These are phyloP conservation scores for Gisinianus flammeolus DNA, from an alignment of 2,888 invertebrate genomes.

Conservation along the genomic window DNA sequence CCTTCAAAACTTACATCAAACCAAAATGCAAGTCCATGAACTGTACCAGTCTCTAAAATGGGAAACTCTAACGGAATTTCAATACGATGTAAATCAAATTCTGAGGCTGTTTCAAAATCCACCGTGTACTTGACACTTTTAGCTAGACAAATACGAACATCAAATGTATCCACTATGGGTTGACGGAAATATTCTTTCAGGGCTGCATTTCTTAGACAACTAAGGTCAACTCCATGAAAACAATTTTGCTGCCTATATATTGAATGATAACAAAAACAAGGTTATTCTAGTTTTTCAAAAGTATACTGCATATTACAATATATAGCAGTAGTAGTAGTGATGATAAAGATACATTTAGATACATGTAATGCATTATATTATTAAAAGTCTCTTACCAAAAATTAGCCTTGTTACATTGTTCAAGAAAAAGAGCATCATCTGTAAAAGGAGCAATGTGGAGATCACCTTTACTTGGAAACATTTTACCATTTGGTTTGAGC, in stretches of 20 bases:
- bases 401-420: conserved; percentile 97
- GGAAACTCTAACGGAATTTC: conserved; percentile 94
- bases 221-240: conserved; percentile 96
- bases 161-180: conserved; percentile 98
- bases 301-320: too few species aligned
- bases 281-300: too few species aligned
- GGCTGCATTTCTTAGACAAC: conserved; percentile 87
- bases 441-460: conserved; percentile 97
- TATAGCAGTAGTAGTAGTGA: too few species aligned
- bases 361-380: not conserved
- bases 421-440: conserved; percentile 96
- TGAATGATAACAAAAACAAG: conserved; percentile 16
- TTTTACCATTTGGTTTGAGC: conserved; percentile 84
- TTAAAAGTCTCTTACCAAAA: conserved; percentile 75
- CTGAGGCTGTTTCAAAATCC: conserved; percentile 89
- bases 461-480: conserved; percentile 97
- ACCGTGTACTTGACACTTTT: conserved; percentile 91
- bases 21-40: conserved; percentile 89
- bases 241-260: conserved; percentile 81
- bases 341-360: conserved; percentile 1
- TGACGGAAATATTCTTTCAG: conserved; percentile 97
- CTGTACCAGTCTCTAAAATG: conserved; percentile 72
- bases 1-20: conserved; percentile 98
- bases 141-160: conserved; percentile 94
- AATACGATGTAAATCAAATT: conserved; percentile 92